Evolutionary conservation across 1,140 invertebrate genomes (phyloP), one percentile per base, ranked within the genome.

Genomic region (Radopholus similis): DNA sequence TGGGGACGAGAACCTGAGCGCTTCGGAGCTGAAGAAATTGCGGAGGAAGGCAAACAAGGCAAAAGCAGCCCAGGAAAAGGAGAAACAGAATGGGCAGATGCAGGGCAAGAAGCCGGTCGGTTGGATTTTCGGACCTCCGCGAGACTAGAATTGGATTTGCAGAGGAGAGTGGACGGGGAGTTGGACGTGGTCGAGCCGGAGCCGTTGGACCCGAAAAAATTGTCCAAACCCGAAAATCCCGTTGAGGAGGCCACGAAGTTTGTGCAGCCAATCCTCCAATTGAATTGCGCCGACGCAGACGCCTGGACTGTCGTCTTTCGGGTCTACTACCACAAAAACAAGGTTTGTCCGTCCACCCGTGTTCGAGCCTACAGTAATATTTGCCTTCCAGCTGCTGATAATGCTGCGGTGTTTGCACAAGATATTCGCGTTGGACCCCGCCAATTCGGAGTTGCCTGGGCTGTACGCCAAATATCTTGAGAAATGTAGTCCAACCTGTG

Each of bases 211-310:
- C 57, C 77, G 2, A 42, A 80, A 34, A 73, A 64, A 23, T 60
- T 81, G n/a, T 5, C 78, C 0, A 64, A 67, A 35, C 55, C 73
- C 2, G 57, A 77, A 15, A 53, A 66, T 60, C 81, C 81, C 5
- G 54, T 81, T 26, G 79, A 81, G 13, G 81, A 81, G 35, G 79
- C 81, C n/a, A 51, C 67, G 30, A 83, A 83, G 37, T 83, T 81
- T 47, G 53, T 77, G 15, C 21, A 70, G n/a, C 77, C 75, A 15
- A 42, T 82, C 15, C 37, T 81, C 21, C 63, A 64, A 42, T 42
- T 79, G 26, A 70, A 66, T 42, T 66, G 72, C 35, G 65, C 71
- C 15, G 70, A 80, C 58, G 42, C 73, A 11, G 73, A 79, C 23
- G 57, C 69, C 44, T 77, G 58, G 49, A 18, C 65, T 34, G 40